Conservation (phyloP, 2,797 vertebrate genomes). For the Paguma larvata region DNA sequence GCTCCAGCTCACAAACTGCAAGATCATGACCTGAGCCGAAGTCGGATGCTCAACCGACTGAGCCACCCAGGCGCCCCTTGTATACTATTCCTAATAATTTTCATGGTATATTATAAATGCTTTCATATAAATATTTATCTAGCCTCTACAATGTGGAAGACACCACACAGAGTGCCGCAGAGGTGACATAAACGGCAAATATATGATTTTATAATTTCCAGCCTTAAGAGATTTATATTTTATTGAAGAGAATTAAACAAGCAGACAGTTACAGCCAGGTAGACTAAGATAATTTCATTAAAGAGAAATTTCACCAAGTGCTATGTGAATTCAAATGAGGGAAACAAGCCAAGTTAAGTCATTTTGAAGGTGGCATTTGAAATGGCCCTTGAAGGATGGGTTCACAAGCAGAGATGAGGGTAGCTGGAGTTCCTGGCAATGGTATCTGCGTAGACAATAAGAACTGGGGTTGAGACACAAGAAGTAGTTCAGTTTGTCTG, state of each 20-base stretch:
- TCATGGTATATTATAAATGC: background rate
- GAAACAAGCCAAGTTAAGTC: background rate
- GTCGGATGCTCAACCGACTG: no score
- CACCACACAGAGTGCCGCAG: background rate
- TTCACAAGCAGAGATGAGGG: background rate
- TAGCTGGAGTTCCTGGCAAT: background rate
- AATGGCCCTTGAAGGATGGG: background rate
- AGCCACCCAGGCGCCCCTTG: background rate
- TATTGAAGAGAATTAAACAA: background rate
- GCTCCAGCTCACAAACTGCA: no score
- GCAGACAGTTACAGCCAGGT: background rate
- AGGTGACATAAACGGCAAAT: background rate
- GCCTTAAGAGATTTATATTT: background rate
- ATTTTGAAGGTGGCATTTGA: conserved; percentile 10
- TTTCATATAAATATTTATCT: conserved; percentile 15
- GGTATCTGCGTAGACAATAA: background rate
- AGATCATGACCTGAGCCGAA: no score
- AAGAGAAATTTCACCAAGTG: background rate
- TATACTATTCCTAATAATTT: conserved; percentile 1
- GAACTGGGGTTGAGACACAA: background rate
- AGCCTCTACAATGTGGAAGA: background rate
- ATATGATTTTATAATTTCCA: background rate
- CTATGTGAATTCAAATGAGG: background rate
- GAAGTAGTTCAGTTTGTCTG: background rate
- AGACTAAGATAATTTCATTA: background rate